Evolutionary conservation across 2,113 vertebrate species (phyloP).

Genomic region (Mesoclemmys tuberculata): DNA sequence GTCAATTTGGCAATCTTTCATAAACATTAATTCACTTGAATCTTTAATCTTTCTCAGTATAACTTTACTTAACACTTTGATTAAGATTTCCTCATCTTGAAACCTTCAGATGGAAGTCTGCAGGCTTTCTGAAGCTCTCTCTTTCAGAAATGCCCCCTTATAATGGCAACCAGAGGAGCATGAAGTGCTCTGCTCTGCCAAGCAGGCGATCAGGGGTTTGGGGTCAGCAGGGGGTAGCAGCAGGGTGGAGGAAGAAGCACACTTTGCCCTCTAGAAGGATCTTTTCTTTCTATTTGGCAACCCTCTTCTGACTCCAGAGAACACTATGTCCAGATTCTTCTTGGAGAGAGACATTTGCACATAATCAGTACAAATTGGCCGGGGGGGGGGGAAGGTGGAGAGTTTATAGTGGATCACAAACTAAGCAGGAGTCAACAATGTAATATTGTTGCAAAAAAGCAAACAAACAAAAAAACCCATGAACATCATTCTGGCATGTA

Average conservation of each 20-base stretch:
- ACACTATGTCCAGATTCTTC: not conserved
- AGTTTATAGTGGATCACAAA: too few species aligned
- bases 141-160: not conserved
- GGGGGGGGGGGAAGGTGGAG: too few species aligned
- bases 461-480: too few species aligned
- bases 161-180: not conserved
- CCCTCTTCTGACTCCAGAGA: not conserved
- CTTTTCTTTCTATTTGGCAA: not conserved
- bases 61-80: not conserved
- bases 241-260: not conserved
- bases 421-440: too few species aligned
- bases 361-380: not conserved
- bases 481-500: not conserved
- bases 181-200: not conserved
- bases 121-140: not conserved
- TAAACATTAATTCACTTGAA: not conserved
- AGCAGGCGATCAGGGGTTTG: not conserved
- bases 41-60: fast-evolving
- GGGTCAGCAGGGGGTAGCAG: not conserved
- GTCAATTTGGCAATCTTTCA: not conserved
- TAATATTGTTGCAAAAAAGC: not conserved
- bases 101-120: not conserved
- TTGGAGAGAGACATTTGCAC: not conserved
- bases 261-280: not conserved
- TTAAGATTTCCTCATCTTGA: not conserved